Base-by-base conservation (phyloP, 2,888 invertebrate genomes). In the Caenorhabditis sp. region DNA sequence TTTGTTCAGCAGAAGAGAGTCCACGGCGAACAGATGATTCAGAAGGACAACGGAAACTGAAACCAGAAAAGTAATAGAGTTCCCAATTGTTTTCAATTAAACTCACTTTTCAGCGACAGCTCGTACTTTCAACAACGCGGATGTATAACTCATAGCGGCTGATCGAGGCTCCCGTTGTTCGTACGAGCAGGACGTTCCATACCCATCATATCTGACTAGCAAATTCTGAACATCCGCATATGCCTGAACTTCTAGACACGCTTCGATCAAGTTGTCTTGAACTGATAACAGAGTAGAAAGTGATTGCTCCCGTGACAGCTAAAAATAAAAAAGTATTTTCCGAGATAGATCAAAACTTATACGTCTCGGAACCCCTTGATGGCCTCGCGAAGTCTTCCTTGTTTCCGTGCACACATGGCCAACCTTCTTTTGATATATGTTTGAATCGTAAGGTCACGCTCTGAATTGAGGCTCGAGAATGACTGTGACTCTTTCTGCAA, bases 211-310 rank as follows among this genome's bases (percentile, higher is more conserved):
- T 93, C 96, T 96, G 22, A 96, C 96, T 85, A 97, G 93, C 22
- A 97, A 95, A 47, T 96, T 96, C 93, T 97, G 97, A 61, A 96
- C 98, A 94, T 98, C 98, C 4, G 97, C 96, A 93, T 97, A 98
- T 0, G 96, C 96, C 93, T 97, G 97, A 95, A 97, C 96, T 93
- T 98, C 98, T 76, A 98, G 94, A 88, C 98, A 94, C 73, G 96
- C 96, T 94, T 98, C 98, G 89, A 98, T 96, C 87, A 98, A 94
- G 94, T 98, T 98, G 94, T 98, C 98, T 92, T 97, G 97, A 88
- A 97, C 96, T 92, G 96, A 96, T 85, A 97, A 94, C 85, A 97
- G 95, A 93, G 96, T 96, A 95, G 97, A 95, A 90, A 97, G 96
- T 14, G 97, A 97, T 90, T 97, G 97, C 94, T 98, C 98, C 93